Base-by-base conservation (phyloP, 2,888 invertebrate species). In the Baronia brevicornis region DNA sequence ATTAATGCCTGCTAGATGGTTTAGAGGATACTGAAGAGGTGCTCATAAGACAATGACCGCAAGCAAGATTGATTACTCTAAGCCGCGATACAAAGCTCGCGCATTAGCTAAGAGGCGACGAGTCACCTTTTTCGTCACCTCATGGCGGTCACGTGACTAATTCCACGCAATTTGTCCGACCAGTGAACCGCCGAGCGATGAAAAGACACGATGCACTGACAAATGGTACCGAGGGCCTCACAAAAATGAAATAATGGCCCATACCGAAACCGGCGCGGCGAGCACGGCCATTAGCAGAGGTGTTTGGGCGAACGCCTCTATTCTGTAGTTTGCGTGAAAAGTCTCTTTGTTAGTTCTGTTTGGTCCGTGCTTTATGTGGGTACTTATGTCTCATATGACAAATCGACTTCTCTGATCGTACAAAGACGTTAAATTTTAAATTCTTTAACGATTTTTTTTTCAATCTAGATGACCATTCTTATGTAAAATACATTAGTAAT, bases 101-200 rank as follows among this genome's bases (percentile, higher is more conserved):
- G 46, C 52, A 51, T 43, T 59, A 52, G 54, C 49, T 51, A 43
- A 54, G 58, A 64, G 61, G 60, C 64, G 68, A 70, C 50, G 55
- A 68, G 73, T 84, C 80, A 80, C 79, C 80, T 80, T 80, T 78
- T 79, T 82, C 82, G 80, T 80, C 82, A 80, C 79, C 80, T 80
- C 77, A 54, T 62, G 60, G 64, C 68, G 67, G 64, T 66, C 78
- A 80, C 70, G 74, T 77, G 79, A 82, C 79, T 80, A 80, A 82
- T 84, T 71, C 70, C 54, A 73, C 60, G 69, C 80, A 73, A 84
- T 82, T 80, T 79, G 82, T 82, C 80, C 66, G 53, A 61, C 70
- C 70, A 69, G 71, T 71, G 67, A 66, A 67, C 66, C 63, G 59
- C 55, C 64, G 69, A 57, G 67, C 54, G 69, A 67, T 78, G 78